phyloP scores from a whole-genome alignment of 2,888 invertebrate genomes.

The Lithophane semibrunnea region DNA sequence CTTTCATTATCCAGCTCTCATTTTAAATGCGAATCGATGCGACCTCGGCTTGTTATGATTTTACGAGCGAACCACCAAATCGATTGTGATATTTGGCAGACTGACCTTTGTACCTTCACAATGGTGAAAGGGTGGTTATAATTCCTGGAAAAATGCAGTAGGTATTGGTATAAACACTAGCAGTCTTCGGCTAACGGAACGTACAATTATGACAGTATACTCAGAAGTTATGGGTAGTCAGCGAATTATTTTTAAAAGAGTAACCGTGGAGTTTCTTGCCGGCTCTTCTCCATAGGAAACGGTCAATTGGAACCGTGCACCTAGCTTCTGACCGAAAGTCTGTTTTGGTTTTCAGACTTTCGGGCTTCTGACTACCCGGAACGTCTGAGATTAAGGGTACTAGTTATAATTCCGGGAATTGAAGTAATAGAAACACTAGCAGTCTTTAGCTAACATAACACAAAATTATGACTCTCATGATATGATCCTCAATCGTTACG shows the following conservation, averaged over 20 bases:
- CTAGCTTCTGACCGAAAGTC: too few relatives aligned
- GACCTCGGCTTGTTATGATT: conserved; percentile 5
- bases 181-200: neutral
- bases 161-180: neutral
- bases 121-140: neutral
- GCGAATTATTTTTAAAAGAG: too few relatives aligned
- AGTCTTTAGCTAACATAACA: neutral
- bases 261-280: too few relatives aligned
- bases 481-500: neutral
- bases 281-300: too few relatives aligned
- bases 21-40: conserved; percentile 10
- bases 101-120: conserved; percentile 17
- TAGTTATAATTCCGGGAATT: neutral
- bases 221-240: too few relatives aligned
- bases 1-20: too few relatives aligned
- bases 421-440: neutral
- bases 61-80: conserved; percentile 28
- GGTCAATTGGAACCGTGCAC: too few relatives aligned
- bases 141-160: neutral
- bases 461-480: neutral
- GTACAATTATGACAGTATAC: too few relatives aligned
- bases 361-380: neutral
- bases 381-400: too few relatives aligned
- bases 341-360: neutral
- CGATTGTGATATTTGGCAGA: conserved; percentile 29